These are phyloP conservation scores for Drosophila santomea DNA, from an alignment of 1,140 invertebrate species.

Conservation along the genomic window DNA sequence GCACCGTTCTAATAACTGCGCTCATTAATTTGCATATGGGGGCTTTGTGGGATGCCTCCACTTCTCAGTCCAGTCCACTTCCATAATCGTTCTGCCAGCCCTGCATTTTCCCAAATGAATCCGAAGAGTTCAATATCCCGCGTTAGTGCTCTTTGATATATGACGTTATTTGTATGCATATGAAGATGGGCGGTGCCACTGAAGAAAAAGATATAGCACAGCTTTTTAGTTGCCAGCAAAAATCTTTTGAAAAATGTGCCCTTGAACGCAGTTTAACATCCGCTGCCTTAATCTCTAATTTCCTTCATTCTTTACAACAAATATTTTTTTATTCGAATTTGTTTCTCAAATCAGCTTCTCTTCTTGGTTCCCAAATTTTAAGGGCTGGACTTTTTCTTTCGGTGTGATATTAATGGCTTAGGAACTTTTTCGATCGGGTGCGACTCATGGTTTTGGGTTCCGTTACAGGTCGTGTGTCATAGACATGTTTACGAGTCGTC, in stretches of 20 bases:
- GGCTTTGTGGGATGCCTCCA: slow-evolving; percentile 22
- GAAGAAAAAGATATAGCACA: not conserved
- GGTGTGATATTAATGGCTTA: slow-evolving; percentile 11
- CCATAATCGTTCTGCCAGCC: slow-evolving; percentile 17
- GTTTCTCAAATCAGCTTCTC: too few relatives aligned
- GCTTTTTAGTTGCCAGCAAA: not conserved
- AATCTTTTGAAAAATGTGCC: not conserved
- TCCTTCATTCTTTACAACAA: not conserved
- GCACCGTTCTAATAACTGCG: slow-evolving; percentile 37
- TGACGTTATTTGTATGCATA: slow-evolving; percentile 65
- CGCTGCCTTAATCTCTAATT: not conserved
- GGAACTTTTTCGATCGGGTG: slow-evolving; percentile 30
- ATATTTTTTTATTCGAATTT: not conserved
- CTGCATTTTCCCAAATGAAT: slow-evolving; percentile 3
- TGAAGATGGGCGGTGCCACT: slow-evolving; percentile 1
- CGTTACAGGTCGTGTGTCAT: slow-evolving; percentile 38
- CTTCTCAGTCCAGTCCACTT: slow-evolving; percentile 18
- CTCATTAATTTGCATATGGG: slow-evolving; percentile 47
- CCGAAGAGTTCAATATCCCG: slow-evolving; percentile 58
- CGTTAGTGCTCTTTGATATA: slow-evolving; percentile 34
- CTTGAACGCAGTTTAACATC: not conserved
- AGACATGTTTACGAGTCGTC: slow-evolving; percentile 39
- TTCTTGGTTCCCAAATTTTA: too few relatives aligned
- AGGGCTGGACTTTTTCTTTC: not conserved
- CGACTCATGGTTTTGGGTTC: slow-evolving; percentile 28